These are phyloP conservation scores for Drosophila eohydei DNA, from an alignment of 2,888 invertebrate genomes.

Conservation along the genomic window DNA sequence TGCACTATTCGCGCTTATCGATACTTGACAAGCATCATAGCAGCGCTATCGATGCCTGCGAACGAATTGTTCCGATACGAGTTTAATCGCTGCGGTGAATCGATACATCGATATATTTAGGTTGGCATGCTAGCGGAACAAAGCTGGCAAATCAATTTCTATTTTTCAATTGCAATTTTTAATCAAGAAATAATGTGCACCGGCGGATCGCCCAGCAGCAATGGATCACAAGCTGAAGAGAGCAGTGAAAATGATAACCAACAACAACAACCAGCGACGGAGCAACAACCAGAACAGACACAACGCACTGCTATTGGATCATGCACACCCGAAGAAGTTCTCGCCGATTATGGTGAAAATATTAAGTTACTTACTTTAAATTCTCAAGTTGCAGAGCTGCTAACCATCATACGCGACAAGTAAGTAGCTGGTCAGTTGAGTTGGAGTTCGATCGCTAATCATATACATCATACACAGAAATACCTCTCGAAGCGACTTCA, in stretches of 20 bases:
- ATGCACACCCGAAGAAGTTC: conserved; percentile 65
- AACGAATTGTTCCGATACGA: neutral
- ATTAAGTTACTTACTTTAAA: conserved; percentile 83
- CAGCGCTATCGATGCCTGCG: conserved; percentile 2
- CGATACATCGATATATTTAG: conserved; percentile 20
- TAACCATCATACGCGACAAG: conserved; percentile 95
- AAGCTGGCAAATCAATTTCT: conserved; percentile 9
- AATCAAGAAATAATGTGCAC: conserved; percentile 57
- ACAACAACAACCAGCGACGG: conserved; percentile 21
- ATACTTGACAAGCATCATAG: conserved; percentile 35
- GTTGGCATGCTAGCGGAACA: conserved; percentile 34
- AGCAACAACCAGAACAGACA: conserved; percentile 23
- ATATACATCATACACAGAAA: conserved; percentile 87
- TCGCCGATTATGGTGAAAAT: conserved; percentile 82
- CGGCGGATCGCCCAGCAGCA: conserved; percentile 70
- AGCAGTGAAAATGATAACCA: conserved; percentile 40
- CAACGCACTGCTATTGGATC: conserved; percentile 50
- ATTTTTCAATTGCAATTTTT: neutral
- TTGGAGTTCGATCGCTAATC: neutral
- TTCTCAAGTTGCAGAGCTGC: conserved; percentile 87
- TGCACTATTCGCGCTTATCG: conserved; percentile 45
- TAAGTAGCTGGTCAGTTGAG: conserved; percentile 84
- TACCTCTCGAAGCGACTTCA: conserved; percentile 97
- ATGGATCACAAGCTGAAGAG: conserved; percentile 60
- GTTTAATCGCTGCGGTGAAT: neutral